Evolutionary conservation across 1,140 invertebrate species (phyloP).

Genomic region (Apis dorsata): DNA sequence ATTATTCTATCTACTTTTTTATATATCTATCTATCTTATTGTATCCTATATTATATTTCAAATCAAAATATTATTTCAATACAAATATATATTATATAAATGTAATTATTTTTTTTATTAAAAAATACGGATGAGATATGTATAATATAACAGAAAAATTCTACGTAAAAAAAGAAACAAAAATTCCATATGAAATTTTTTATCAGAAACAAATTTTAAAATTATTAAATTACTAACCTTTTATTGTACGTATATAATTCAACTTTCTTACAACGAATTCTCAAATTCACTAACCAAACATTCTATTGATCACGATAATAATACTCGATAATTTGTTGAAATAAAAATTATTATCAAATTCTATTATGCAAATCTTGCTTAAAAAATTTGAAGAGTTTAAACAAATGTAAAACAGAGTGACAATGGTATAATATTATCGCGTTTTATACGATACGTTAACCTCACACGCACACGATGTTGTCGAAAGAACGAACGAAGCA

Average conservation of each 20-base stretch:
- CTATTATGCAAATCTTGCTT: background rate
- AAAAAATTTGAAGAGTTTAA: too few species aligned
- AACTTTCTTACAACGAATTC: background rate
- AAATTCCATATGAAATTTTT: too few species aligned
- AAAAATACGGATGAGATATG: too few species aligned
- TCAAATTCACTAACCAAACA: too few species aligned
- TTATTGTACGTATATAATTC: background rate
- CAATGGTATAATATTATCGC: background rate
- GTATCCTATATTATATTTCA: background rate
- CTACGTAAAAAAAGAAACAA: too few species aligned
- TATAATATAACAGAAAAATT: too few species aligned
- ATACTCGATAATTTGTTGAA: too few species aligned
- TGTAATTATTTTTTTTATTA: too few species aligned
- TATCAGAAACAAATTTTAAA: background rate
- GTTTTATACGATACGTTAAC: background rate
- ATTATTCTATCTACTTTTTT: too few species aligned
- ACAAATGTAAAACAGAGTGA: background rate
- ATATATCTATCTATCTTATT: background rate
- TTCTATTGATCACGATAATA: background rate
- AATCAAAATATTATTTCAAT: background rate
- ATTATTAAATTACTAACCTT: background rate
- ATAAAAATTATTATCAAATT: background rate
- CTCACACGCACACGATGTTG: background rate
- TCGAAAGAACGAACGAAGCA: constrained; percentile 11
- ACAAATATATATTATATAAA: background rate